phyloP scores from a whole-genome alignment of 2,113 vertebrate species.

The Felis chaus region DNA sequence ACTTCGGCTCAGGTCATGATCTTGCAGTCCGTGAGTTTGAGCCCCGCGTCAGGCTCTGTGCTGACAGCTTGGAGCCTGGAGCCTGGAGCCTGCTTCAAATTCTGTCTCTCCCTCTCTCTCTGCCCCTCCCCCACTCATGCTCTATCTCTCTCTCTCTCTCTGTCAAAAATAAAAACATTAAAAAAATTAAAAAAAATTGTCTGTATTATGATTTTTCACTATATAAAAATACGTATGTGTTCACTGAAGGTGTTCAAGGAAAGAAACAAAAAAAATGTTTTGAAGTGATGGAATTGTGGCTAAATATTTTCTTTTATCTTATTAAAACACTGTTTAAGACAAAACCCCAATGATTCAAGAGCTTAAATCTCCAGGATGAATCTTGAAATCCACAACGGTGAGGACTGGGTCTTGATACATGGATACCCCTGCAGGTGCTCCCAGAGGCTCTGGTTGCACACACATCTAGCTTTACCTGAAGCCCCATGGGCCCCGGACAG shows the following conservation, averaged over 20 bases:
- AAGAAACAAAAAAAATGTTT: slow-evolving; percentile 6
- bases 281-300: neutral
- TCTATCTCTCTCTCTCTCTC: too few relatives aligned
- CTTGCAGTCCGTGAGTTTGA: too few relatives aligned
- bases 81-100: too few relatives aligned
- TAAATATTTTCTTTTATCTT: slow-evolving; percentile 24
- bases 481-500: fast-evolving
- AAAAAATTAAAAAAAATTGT: neutral
- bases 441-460: neutral
- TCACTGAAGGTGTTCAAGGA: neutral
- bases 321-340: neutral
- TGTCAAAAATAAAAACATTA: too few relatives aligned
- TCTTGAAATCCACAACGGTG: neutral
- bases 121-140: too few relatives aligned
- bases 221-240: neutral
- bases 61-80: too few relatives aligned
- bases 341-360: neutral
- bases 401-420: neutral
- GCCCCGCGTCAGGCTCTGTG: too few relatives aligned
- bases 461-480: neutral
- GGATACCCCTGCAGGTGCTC: neutral
- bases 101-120: too few relatives aligned
- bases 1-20: too few relatives aligned
- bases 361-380: neutral
- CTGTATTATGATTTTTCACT: neutral